These are phyloP conservation scores for Limnephilus lunatus DNA, from an alignment of 2,888 invertebrate genomes.

Conservation along the genomic window DNA sequence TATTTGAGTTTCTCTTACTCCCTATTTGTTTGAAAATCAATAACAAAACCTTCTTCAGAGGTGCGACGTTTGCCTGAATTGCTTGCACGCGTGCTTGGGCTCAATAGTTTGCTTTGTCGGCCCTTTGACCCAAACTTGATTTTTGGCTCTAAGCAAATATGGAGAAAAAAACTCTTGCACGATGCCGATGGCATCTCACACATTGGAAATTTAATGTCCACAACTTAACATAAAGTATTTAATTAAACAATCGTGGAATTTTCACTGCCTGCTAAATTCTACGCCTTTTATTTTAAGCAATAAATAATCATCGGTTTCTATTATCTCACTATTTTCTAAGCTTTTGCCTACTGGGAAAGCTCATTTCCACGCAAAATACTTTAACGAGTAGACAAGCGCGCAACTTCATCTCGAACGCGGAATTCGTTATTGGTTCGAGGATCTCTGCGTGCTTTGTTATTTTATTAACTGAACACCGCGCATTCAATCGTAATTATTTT, in stretches of 20 bases:
- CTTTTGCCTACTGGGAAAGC: background rate
- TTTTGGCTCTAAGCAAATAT: background rate
- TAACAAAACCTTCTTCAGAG: background rate
- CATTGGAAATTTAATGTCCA: background rate
- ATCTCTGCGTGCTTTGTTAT: background rate
- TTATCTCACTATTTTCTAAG: background rate
- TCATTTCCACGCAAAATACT: background rate
- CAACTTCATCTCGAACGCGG: constrained; percentile 14
- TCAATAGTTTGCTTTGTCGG: constrained; percentile 7
- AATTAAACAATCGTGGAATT: background rate
- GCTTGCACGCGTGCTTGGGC: background rate
- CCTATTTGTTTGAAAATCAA: background rate
- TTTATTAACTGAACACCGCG: background rate
- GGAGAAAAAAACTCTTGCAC: background rate
- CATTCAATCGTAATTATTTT: background rate
- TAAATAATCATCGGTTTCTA: background rate
- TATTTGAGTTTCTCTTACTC: background rate
- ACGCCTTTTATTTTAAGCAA: background rate
- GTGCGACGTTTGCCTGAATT: constrained; percentile 7
- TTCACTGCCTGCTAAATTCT: background rate
- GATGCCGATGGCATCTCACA: background rate
- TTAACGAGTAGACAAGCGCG: constrained; percentile 16
- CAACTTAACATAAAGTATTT: background rate
- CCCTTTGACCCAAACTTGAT: background rate
- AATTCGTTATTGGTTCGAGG: background rate